Evolutionary conservation across 2,888 invertebrate genomes (phyloP), one percentile per base, ranked within the genome.

Genomic region (Plagodis pulveraria): DNA sequence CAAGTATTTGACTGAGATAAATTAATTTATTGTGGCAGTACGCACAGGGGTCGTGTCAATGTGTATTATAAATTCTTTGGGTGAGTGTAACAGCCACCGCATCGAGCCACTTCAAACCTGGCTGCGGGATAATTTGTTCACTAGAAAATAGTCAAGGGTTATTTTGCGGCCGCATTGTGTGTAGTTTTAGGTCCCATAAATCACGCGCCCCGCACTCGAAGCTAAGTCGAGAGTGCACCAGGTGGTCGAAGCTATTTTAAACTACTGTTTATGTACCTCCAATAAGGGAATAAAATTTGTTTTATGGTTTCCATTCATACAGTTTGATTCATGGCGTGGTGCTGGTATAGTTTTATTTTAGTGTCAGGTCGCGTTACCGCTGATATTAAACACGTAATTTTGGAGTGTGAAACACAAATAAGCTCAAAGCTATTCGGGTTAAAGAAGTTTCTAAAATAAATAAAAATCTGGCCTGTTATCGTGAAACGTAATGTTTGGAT

Each of bases 151-250:
- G 83, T 87, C 78, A 88, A 90, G 89, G 86, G 91, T 89, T 90
- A 86, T 86, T 84, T 87, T 88, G 91, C 90, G 87, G 89, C 84
- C 68, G 83, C 80, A 87, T 87, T 89, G 87, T 88, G 79, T 84
- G 63, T 71, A 76, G 70, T 73, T 78, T 77, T 73, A 78, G 80
- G 76, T 71, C 74, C 76, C 81, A 87, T 91, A 90, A 91, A 91
- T 90, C 84, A 89, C 73, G 76, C 76, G 77, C 80, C 78, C 78
- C 74, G 75, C 83, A 84, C 85, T 88, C 77, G 76, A 81, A 82
- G 77, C 78, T 72, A 67, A 81, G 77, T 73, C 67, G 69, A 67
- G 76, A 80, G 78, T 83, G 80, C 80, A 79, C 91, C 91, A 91
- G 91, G 91, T 91, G 91, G 90, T 78, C 85, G 78, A 60, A 74